phyloP scores from a whole-genome alignment of 2,888 invertebrate genomes.

The Caenorhabditis uteleia region DNA sequence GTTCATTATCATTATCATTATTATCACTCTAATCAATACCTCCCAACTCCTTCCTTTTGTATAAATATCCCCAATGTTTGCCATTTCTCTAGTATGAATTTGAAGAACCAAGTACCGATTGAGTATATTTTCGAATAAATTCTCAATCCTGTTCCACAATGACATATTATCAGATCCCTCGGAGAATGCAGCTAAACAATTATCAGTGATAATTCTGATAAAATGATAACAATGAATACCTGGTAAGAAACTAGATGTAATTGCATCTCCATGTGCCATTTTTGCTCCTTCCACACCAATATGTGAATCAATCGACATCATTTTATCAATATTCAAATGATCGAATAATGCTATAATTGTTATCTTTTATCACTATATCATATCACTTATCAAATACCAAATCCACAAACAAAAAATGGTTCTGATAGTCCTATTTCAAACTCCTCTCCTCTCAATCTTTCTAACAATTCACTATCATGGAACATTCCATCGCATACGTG shows the following conservation, averaged over 20 bases:
- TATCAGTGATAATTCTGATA: too few species aligned
- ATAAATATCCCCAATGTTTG: conserved; percentile 12
- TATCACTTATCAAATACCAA: conserved; percentile 17
- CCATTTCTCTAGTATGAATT: conserved; percentile 17
- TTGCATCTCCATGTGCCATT: conserved; percentile 23
- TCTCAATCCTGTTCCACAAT: conserved; percentile 10
- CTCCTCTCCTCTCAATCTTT: conserved; percentile 37
- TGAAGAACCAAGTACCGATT: conserved; percentile 6
- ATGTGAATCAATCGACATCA: conserved; percentile 29
- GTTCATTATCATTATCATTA: too few species aligned
- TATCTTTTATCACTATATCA: background rate
- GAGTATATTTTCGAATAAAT: conserved; percentile 17
- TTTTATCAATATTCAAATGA: conserved; percentile 27
- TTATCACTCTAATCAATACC: conserved; percentile 10
- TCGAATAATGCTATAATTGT: conserved; percentile 18
- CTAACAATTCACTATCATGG: conserved; percentile 42
- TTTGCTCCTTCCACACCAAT: conserved; percentile 24
- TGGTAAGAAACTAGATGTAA: conserved; percentile 19
- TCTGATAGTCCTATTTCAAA: conserved; percentile 54
- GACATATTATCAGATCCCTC: conserved; percentile 19
- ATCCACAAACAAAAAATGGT: conserved; percentile 47
- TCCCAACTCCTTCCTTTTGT: conserved; percentile 13
- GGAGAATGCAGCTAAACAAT: conserved; percentile 12
- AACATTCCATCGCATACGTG: too few species aligned
- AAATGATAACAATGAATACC: too few species aligned